Base-by-base conservation (phyloP, 1,140 invertebrate species). In the Carposina sasakii region DNA sequence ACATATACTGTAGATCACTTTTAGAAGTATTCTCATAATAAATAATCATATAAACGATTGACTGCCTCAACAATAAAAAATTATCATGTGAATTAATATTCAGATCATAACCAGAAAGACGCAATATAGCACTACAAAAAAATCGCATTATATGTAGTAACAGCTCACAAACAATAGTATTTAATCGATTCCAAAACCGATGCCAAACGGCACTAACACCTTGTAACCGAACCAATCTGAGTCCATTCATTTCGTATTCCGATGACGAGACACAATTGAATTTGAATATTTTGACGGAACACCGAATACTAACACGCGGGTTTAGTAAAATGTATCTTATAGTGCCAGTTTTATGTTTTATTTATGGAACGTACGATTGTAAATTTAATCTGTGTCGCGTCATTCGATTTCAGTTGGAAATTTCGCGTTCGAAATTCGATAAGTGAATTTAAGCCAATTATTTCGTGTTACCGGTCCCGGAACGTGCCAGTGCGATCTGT, bases 251-350 rank as follows among this genome's bases (percentile, higher is more conserved):
- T 65, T 26, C 34, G 67, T 69, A 76, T 74, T 67, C 73, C 51
- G 54, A 60, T 62, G 57, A 60, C 62, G 58, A 47, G 39, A 60
- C 58, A 60, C 67, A 64, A 73, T 63, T 69, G 60, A 61, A 73
- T 78, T 78, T 76, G 73, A 78, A 78, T 78, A 78, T 73, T 71
- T 71, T 58, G 59, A 67, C 54, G 61, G 59, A 62, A 48, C 52
- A 19, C 33, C 48, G 70, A 63, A 75, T 71, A 67, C 67, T 73
- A 70, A 74, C 67, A 56, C 42, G 62, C 59, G 59, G 68, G 67
- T 71, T 73, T 67, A 68, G 67, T 67, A 71, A 69, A 72, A 64
- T 73, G 67, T 75, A 65, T 64, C 62, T 71, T 59, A 58, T 52
- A 52, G 43, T 45, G 53, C 22, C 34, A 55, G 56, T 57, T 61